These are phyloP conservation scores for Pseudeuparius sepicola DNA, from an alignment of 2,888 invertebrate species.

Conservation along the genomic window DNA sequence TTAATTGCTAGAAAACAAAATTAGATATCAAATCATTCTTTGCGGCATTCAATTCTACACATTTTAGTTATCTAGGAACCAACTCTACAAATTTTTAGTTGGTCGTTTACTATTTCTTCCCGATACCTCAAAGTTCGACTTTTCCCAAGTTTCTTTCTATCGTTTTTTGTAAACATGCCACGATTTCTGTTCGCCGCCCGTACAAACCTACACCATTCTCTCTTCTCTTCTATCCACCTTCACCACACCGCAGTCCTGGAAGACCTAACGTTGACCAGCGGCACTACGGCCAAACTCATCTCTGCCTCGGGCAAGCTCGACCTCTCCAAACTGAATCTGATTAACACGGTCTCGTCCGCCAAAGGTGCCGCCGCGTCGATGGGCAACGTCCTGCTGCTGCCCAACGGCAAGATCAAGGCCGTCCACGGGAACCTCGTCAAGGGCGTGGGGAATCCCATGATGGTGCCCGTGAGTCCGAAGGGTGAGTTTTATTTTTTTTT, in stretches of 20 bases:
- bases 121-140: too few species aligned
- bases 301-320: constrained; percentile 31
- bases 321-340: constrained; percentile 33
- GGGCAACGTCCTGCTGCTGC: constrained; percentile 34
- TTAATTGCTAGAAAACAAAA: too few species aligned
- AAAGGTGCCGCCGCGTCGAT: constrained; percentile 22
- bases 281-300: constrained; percentile 28
- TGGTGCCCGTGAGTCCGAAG: constrained; percentile 22
- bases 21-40: too few species aligned
- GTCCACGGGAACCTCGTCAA: constrained; percentile 19
- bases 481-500: constrained; percentile 7
- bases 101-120: too few species aligned
- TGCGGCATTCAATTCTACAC: too few species aligned
- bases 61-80: too few species aligned
- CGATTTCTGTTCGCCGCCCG: too few species aligned
- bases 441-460: constrained; percentile 23
- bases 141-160: too few species aligned
- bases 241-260: constrained; percentile 33
- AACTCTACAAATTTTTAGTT: too few species aligned
- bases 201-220: too few species aligned
- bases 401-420: constrained; percentile 35
- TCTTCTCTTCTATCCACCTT: too few species aligned
- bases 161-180: too few species aligned
- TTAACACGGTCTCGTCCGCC: constrained; percentile 26
- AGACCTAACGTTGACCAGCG: constrained; percentile 33